A percentile compares a stretch with the other conserved stretches of the same genome.
These are phyloP conservation scores for Nicator chloris DNA, from an alignment of 2,113 vertebrate genomes.

Conservation along the genomic window DNA sequence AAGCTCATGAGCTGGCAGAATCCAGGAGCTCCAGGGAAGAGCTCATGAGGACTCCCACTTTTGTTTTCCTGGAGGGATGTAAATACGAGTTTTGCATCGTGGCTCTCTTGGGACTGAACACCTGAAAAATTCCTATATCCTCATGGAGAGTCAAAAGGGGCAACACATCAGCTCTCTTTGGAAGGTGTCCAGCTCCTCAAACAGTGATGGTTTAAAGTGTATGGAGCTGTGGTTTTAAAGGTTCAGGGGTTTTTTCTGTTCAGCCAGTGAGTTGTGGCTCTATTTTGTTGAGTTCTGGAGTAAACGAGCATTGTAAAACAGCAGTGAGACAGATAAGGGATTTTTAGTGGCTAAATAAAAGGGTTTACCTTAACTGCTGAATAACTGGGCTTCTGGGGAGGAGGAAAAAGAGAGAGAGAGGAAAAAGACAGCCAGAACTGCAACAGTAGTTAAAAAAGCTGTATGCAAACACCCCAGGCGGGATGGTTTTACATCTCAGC, in stretches of 20 bases:
- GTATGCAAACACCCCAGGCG: neutral
- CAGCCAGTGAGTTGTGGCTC: neutral
- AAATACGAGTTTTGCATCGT: neutral
- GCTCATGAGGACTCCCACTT: neutral
- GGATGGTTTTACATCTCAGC: neutral
- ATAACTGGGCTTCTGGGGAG: neutral
- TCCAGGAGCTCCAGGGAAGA: neutral
- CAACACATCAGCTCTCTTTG: neutral
- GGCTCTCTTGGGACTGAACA: neutral
- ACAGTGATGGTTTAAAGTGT: neutral
- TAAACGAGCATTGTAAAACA: neutral
- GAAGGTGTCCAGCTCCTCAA: neutral
- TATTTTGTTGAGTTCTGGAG: neutral
- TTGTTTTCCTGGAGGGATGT: neutral
- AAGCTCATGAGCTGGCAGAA: neutral
- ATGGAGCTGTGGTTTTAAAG: neutral
- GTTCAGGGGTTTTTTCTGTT: neutral
- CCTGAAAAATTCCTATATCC: neutral
- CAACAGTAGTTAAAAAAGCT: neutral
- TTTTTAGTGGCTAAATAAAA: neutral
- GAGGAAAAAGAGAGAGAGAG: neutral
- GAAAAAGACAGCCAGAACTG: neutral
- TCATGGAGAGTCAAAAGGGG: neutral
- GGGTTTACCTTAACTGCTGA: neutral
- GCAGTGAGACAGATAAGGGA: neutral